A percentile compares a stretch with the other conserved stretches of the same genome.
These are phyloP conservation scores for Formica selysi DNA, from an alignment of 1,140 invertebrate genomes.

Conservation along the genomic window DNA sequence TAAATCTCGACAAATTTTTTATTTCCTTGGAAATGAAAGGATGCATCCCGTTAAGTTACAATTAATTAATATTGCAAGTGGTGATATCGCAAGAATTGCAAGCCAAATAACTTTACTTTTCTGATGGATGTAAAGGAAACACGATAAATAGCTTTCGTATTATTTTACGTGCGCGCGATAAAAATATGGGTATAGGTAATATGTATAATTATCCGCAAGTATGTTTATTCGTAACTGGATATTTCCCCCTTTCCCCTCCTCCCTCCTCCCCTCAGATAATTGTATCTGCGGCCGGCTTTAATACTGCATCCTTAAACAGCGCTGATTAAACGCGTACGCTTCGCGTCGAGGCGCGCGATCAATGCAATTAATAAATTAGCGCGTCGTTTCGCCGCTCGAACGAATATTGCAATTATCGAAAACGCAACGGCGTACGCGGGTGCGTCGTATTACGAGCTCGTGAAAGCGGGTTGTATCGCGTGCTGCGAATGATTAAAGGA, in stretches of 20 bases:
- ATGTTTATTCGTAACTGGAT: neutral
- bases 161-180: neutral
- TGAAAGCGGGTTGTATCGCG: slow-evolving; percentile 47
- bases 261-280: neutral
- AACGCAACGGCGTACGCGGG: slow-evolving; percentile 34
- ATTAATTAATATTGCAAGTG: neutral
- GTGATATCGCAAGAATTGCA: neutral
- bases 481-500: slow-evolving; percentile 55
- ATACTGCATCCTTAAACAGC: slow-evolving; percentile 56
- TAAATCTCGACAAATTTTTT: neutral
- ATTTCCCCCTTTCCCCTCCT: neutral
- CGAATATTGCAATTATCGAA: slow-evolving; percentile 70
- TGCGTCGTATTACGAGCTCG: slow-evolving; percentile 40
- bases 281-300: slow-evolving; percentile 34
- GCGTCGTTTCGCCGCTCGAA: slow-evolving; percentile 46
- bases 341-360: slow-evolving; percentile 39
- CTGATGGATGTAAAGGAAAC: neutral
- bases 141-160: no score
- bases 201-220: neutral
- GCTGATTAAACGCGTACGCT: slow-evolving; percentile 41
- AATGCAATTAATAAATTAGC: slow-evolving; percentile 76
- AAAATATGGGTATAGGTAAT: neutral
- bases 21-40: neutral
- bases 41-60: neutral
- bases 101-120: neutral